These are phyloP conservation scores for Boulengeromyrus knoepffleri DNA, from an alignment of 2,113 vertebrate species.

Conservation along the genomic window DNA sequence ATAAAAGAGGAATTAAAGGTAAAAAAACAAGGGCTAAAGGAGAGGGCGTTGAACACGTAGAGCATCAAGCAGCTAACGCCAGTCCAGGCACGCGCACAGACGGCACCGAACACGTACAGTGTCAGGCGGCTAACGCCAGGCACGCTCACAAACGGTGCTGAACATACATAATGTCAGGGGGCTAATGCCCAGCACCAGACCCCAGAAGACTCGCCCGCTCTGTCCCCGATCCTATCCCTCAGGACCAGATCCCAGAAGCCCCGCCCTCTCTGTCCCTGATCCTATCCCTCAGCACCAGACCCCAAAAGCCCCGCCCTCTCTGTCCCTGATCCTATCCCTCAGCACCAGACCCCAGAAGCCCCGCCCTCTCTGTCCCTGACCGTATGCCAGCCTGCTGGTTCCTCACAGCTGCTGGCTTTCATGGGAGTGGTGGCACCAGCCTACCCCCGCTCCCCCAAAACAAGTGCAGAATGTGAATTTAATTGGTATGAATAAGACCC, in stretches of 20 bases:
- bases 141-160: not conserved
- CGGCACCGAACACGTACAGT: slow-evolving; percentile 35
- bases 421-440: not conserved
- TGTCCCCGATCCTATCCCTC: no score
- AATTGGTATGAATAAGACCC: not conserved
- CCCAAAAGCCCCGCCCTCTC: no score
- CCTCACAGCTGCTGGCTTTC: not conserved
- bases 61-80: not conserved
- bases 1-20: slow-evolving; percentile 41
- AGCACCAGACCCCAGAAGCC: not conserved
- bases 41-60: slow-evolving; percentile 28
- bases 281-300: no score
- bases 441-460: not conserved
- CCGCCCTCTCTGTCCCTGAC: not conserved
- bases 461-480: not conserved
- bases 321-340: not conserved
- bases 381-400: not conserved
- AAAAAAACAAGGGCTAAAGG: slow-evolving; percentile 16
- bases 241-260: no score
- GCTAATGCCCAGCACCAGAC: no score
- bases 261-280: no score
- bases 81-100: not conserved
- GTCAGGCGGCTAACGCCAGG: not conserved
- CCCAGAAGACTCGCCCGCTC: no score
- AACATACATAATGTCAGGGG: slow-evolving; percentile 31